A percentile compares a stretch with the other conserved stretches of the same genome.
Conservation (phyloP, 2,888 invertebrate species). For the Drosophila acutilabella region DNA sequence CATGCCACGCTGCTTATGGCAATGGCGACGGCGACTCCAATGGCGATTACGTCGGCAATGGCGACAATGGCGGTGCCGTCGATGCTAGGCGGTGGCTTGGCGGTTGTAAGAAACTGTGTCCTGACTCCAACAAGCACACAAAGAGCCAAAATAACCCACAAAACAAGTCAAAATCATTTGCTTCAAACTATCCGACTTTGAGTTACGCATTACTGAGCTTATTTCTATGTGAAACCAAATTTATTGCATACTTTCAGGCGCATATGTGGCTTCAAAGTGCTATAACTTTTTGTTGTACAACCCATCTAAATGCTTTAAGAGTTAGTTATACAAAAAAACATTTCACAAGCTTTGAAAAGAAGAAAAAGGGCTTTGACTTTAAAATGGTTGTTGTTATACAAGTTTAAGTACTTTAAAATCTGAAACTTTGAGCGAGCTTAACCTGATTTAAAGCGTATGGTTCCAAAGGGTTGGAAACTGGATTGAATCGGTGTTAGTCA, state of each 20-base stretch:
- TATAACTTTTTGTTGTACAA: not conserved
- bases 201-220: not conserved
- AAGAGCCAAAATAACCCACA: constrained; percentile 18
- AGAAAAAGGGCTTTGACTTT: too few relatives aligned
- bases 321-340: too few relatives aligned
- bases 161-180: not conserved
- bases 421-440: too few relatives aligned
- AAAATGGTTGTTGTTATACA: too few relatives aligned
- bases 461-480: too few relatives aligned
- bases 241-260: not conserved
- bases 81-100: constrained; percentile 29
- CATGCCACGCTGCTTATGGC: constrained; percentile 39
- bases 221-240: not conserved
- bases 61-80: constrained; percentile 51
- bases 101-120: constrained; percentile 43
- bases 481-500: too few relatives aligned
- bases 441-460: too few relatives aligned
- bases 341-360: too few relatives aligned
- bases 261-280: not conserved
- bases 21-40: constrained; percentile 17
- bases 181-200: not conserved
- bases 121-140: constrained; percentile 19
- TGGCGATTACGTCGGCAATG: constrained; percentile 23
- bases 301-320: not conserved
- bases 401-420: too few relatives aligned